phyloP scores from a whole-genome alignment of 1,140 invertebrate genomes.

The Pseudachorutes palmiensis region DNA sequence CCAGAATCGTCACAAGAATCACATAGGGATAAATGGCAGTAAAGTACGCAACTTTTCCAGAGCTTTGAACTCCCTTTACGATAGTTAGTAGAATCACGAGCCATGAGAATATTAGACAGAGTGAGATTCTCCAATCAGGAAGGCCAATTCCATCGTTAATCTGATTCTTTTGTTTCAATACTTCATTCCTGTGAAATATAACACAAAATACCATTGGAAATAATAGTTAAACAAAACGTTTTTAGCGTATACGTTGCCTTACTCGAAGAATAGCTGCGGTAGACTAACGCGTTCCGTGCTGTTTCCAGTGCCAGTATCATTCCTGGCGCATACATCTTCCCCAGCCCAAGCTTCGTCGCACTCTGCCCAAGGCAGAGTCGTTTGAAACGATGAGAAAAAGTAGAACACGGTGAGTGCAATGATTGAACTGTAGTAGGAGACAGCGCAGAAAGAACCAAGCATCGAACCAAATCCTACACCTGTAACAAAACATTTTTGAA shows the following conservation, averaged over 20 bases:
- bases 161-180: conserved; percentile 30
- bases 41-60: conserved; percentile 44
- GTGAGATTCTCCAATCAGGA: conserved; percentile 63
- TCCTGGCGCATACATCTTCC: neutral
- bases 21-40: conserved; percentile 71
- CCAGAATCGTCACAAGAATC: conserved; percentile 63
- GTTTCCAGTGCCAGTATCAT: neutral
- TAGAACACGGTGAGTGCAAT: conserved; percentile 40
- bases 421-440: conserved; percentile 44
- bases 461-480: conserved; percentile 45
- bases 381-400: conserved; percentile 13
- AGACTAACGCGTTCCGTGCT: neutral
- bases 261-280: conserved; percentile 9
- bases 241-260: too few relatives aligned
- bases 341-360: conserved; percentile 40
- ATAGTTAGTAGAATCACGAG: conserved; percentile 63
- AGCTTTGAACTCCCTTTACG: conserved; percentile 66
- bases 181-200: neutral
- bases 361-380: conserved; percentile 39
- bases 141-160: conserved; percentile 62
- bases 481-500: conserved; percentile 24
- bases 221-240: too few relatives aligned
- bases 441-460: conserved; percentile 39
- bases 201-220: conserved; percentile 56
- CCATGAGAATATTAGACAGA: conserved; percentile 54